Percentiles rank a stretch among this genome's conserved stretches.
These are phyloP conservation scores for Hypomesus transpacificus DNA, from an alignment of 2,113 vertebrate genomes.

Conservation along the genomic window DNA sequence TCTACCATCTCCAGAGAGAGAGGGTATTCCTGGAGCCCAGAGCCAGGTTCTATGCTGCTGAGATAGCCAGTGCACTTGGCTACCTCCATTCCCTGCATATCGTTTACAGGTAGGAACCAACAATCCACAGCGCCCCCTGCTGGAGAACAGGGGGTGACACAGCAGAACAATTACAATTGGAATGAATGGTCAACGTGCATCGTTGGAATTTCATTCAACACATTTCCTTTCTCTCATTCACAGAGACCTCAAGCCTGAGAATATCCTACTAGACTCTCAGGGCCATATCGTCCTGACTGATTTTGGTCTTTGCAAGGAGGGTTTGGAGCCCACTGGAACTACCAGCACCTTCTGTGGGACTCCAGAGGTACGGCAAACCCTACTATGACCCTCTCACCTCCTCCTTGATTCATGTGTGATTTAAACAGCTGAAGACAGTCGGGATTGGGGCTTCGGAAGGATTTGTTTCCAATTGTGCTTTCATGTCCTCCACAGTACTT, in stretches of 20 bases:
- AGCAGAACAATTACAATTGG: not conserved
- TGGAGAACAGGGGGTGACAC: slow-evolving; percentile 17
- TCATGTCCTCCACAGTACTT: slow-evolving; percentile 63
- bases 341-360: slow-evolving; percentile 79
- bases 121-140: slow-evolving; percentile 39
- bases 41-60: slow-evolving; percentile 76
- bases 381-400: not conserved
- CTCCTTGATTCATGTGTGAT: not conserved
- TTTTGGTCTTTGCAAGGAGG: slow-evolving; percentile 80
- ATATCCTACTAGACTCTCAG: slow-evolving; percentile 76
- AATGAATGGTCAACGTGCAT: not conserved
- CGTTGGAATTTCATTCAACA: not conserved
- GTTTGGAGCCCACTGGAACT: slow-evolving; percentile 66
- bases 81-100: slow-evolving; percentile 79
- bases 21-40: slow-evolving; percentile 76
- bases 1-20: slow-evolving; percentile 80
- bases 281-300: slow-evolving; percentile 80
- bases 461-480: not conserved
- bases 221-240: not conserved
- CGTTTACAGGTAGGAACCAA: slow-evolving; percentile 71
- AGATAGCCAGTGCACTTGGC: slow-evolving; percentile 78
- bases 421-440: not conserved
- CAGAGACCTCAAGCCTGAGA: slow-evolving; percentile 80
- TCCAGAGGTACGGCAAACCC: slow-evolving; percentile 64
- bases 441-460: not conserved